phyloP scores from a whole-genome alignment of 2,888 invertebrate genomes.

The Ormyrus nitidulus region DNA sequence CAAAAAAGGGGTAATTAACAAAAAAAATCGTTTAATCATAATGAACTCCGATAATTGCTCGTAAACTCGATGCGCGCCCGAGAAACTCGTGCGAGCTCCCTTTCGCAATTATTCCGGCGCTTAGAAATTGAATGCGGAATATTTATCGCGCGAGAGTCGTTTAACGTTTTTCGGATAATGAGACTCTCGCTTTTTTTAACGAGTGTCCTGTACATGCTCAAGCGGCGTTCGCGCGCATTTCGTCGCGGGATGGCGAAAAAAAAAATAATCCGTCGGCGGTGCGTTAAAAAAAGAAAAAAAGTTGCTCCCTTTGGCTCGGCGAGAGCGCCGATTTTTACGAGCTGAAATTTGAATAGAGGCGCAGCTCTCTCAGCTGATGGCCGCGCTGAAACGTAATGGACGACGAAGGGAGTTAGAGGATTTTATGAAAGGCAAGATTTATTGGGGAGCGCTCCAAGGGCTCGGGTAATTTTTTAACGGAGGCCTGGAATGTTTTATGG shows the following conservation, averaged over 20 bases:
- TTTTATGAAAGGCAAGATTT: too few species aligned
- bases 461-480: too few species aligned
- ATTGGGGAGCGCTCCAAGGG: too few species aligned
- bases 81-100: background rate
- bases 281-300: too few species aligned
- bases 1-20: conserved; percentile 4
- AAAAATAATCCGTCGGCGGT: too few species aligned
- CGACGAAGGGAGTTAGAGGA: too few species aligned
- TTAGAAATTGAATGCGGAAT: conserved; percentile 20
- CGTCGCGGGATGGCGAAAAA: background rate
- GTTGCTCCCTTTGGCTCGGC: too few species aligned
- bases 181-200: background rate
- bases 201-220: background rate
- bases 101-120: conserved; percentile 36
- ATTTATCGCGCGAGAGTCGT: background rate
- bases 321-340: too few species aligned
- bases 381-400: too few species aligned
- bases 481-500: too few species aligned
- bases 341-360: too few species aligned
- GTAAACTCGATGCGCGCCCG: background rate
- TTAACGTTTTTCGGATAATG: background rate
- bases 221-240: background rate
- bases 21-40: conserved; percentile 7
- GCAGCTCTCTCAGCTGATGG: too few species aligned
- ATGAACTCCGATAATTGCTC: conserved; percentile 5